Evolutionary conservation across 2,113 vertebrate species (phyloP), one percentile per base, ranked within the genome.

Genomic region (Procavia capensis): DNA sequence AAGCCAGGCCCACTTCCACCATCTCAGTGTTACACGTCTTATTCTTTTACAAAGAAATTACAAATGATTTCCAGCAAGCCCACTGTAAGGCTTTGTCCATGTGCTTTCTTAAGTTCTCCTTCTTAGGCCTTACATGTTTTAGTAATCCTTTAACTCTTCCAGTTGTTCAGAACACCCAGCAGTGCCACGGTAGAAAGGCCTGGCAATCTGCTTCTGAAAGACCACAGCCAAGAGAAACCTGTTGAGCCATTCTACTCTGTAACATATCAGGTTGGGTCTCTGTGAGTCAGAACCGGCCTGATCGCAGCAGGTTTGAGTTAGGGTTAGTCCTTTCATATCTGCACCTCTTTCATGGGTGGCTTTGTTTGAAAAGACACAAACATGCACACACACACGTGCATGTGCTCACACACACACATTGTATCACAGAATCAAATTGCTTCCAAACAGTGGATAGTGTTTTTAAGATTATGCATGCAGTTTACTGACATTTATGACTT

Each of bases 71-170:
- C 66, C 39, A 34, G 20, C 31, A 25, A 70, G 8, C 31, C 27
- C 31, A 27, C 45, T 11, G 29, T 22, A 63, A 61, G 39, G 34
- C 41, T 50, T 13, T 83, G 10, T 11, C 59, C 27, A 3, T 3
- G 8, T 14, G 2, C 59, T 82, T 24, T 17, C 54, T 25, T 74
- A 22, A 22, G 2, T 57, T 9, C 17, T 31, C 75, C 90, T 59
- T 93, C 50, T 0, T 0, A 41, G 79, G n/a, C 41, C 9, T 5
- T 0, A 22, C 0, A 22, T 57, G 34, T 41, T 79, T 78, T 7
- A 22, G 3, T 43, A 19, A 19, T 4, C n/a, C 31, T 74, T 19
- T 34, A 0, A 6, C 2, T 16, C 14, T 54, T 31, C 31, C 22
- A 31, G 10, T 66, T 13, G 31, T 31, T 11, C 29, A 66, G 11